Evolutionary conservation across 2,797 vertebrate genomes (phyloP), one percentile per base, ranked within the genome.

Genomic region (Lagocephalus sceleratus): DNA sequence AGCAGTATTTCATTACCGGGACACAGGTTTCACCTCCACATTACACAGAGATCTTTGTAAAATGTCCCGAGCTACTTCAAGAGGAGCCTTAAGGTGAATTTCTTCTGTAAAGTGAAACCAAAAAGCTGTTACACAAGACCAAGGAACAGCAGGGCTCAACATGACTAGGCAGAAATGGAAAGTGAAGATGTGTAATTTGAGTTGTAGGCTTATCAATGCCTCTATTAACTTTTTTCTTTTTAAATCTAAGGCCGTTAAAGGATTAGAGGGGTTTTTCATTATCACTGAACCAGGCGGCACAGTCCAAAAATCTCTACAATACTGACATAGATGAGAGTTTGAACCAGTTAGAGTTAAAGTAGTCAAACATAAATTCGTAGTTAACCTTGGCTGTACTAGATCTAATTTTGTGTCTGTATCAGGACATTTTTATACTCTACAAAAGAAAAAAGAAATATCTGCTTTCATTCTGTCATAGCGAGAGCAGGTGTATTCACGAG

Each of bases 31-130:
- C 73, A 64, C 32, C 49, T 65, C 38, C 54, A 42, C 42, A 67
- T 70, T 52, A 71, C 80, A 84, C 66, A 63, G 65, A 54, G 40
- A 64, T 45, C 81, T 82, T 84, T 88, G 83, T 85, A 46, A 60
- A 73, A 68, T 47, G 46, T 57, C 7, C 60, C 23, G 56, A 66
- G 68, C 69, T 68, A 35, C 52, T 86, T 73, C 74, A 76, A 54
- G 50, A 81, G 72, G 66, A 49, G 54, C 71, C 76, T 86, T 83
- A 75, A 75, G 69, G 67, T 29, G 15, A 66, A 57, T 55, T 56
- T 73, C 56, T 76, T 47, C 44, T 68, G 73, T 66, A 60, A 75
- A n/a, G 23, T 76, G 81, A 87, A 81, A 85, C 82, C 53, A 32
- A 20, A 65, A 52, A 73, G 68, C 56, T 55, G 56, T 47, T 55